phyloP scores from a whole-genome alignment of 2,797 vertebrate species.

The Rachycentron canadum region DNA sequence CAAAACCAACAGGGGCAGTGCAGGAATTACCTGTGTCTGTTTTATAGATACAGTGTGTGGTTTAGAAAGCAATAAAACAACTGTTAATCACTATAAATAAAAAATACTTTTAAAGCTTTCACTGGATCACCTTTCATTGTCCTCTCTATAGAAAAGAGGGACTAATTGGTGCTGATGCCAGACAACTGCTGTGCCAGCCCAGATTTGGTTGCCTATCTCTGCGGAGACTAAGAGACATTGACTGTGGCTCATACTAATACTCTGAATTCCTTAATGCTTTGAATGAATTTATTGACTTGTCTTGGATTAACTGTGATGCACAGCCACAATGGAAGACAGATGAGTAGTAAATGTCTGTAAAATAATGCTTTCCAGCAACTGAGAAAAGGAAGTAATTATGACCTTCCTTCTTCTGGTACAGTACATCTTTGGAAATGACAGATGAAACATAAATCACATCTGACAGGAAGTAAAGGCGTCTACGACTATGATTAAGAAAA shows the following conservation, averaged over 20 bases:
- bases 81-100: neutral
- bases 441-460: conserved; percentile 50
- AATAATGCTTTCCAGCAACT: conserved; percentile 57
- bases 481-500: conserved; percentile 14
- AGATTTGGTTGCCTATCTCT: conserved; percentile 16
- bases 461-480: conserved; percentile 20
- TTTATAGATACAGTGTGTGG: neutral
- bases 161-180: conserved; percentile 4
- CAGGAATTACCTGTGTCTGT: conserved; percentile 13
- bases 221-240: conserved; percentile 48
- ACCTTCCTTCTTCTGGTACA: conserved; percentile 39
- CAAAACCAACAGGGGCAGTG: conserved; percentile 11
- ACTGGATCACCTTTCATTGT: conserved; percentile 47
- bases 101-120: conserved; percentile 15
- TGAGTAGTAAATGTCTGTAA: conserved; percentile 71
- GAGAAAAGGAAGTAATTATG: conserved; percentile 71
- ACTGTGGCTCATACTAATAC: conserved; percentile 51
- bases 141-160: neutral
- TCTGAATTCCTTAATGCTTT: conserved; percentile 56
- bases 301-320: conserved; percentile 59
- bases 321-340: conserved; percentile 77
- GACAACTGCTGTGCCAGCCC: conserved; percentile 13
- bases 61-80: neutral
- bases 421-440: conserved; percentile 43
- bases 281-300: conserved; percentile 66